Conservation (phyloP, 2,113 vertebrate species). For the Mungos mungo region DNA sequence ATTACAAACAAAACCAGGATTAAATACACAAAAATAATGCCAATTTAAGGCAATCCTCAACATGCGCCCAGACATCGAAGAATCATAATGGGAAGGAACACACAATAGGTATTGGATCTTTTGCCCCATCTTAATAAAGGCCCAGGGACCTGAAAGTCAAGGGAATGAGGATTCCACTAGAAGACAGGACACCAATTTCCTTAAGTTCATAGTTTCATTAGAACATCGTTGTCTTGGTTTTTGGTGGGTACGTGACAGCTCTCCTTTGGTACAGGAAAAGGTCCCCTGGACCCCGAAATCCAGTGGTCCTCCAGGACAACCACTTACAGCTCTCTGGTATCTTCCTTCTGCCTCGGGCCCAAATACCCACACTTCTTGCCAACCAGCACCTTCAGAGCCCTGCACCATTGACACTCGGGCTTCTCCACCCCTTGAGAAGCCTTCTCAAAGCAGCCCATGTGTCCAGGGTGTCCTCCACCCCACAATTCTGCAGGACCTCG, state of each 20-base stretch:
- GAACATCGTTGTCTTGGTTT: neutral
- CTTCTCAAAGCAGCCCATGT: neutral
- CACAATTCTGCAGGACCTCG: neutral
- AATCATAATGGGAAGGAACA: neutral
- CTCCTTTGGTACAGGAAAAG: neutral
- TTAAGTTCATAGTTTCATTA: neutral
- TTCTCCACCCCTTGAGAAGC: neutral
- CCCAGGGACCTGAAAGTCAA: neutral
- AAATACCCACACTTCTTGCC: neutral
- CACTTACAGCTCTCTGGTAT: neutral
- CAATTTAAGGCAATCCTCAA: neutral
- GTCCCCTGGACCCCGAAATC: neutral
- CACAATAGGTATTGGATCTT: neutral
- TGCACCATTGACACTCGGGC: neutral
- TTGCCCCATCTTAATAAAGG: neutral
- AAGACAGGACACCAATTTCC: neutral
- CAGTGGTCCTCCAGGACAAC: neutral
- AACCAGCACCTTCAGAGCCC: neutral
- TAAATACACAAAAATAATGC: neutral
- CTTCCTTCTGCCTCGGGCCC: neutral
- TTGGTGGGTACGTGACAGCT: neutral
- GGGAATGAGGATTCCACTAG: neutral
- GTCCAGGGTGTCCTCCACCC: neutral
- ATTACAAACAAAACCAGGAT: neutral
- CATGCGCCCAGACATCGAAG: neutral